Percentiles rank a stretch among this genome's conserved stretches.
These are phyloP conservation scores for Dorcus hopei DNA, from an alignment of 2,888 invertebrate species.

Conservation along the genomic window DNA sequence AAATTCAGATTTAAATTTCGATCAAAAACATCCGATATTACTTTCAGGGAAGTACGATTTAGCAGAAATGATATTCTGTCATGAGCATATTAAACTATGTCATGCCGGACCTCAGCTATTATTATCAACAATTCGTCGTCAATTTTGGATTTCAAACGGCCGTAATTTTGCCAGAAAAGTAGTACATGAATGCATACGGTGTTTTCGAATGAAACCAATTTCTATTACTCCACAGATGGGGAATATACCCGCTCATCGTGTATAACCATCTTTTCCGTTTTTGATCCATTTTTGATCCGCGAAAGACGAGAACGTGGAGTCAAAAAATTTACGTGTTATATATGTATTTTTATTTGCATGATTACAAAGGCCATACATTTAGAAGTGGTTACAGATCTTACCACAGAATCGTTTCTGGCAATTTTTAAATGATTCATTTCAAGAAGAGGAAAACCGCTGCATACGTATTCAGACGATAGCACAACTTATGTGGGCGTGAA, in stretches of 20 bases:
- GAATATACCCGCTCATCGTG: neutral
- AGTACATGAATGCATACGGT: neutral
- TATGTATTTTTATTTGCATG: slow-evolving; percentile 1
- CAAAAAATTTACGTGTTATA: neutral
- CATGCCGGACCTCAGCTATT: neutral
- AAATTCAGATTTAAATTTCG: too few relatives aligned
- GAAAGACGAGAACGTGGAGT: neutral
- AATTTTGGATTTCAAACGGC: neutral
- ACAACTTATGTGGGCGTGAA: neutral
- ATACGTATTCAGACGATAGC: neutral
- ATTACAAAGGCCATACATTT: too few relatives aligned
- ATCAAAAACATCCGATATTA: too few relatives aligned
- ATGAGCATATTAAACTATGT: neutral
- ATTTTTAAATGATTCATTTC: slow-evolving; percentile 12
- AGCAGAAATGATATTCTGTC: neutral
- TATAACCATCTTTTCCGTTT: neutral
- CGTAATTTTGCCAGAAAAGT: slow-evolving; percentile 2
- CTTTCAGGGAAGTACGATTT: too few relatives aligned
- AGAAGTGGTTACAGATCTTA: slow-evolving; percentile 2
- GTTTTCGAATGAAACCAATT: neutral
- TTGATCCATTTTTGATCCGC: neutral
- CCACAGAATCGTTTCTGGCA: slow-evolving; percentile 11
- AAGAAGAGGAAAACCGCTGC: neutral
- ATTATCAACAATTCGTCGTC: neutral
- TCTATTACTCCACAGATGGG: neutral